phyloP scores from a whole-genome alignment of 2,113 vertebrate genomes.

The Saccopteryx bilineata region DNA sequence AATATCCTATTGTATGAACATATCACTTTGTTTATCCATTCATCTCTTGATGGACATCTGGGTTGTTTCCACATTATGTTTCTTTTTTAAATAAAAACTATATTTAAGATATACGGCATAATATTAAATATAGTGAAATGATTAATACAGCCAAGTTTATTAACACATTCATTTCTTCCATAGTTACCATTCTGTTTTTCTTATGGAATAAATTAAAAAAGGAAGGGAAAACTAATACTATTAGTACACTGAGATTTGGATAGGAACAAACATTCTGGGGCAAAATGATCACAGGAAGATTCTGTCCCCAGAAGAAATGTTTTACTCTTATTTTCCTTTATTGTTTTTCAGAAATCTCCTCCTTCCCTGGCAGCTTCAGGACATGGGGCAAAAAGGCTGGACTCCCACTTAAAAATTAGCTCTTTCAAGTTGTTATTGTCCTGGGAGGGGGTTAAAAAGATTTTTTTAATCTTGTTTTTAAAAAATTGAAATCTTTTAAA shows the following conservation, averaged over 20 bases:
- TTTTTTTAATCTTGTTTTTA: background rate
- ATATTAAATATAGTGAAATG: background rate
- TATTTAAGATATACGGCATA: background rate
- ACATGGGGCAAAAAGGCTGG: background rate
- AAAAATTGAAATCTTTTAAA: constrained; percentile 43
- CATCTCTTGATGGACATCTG: background rate
- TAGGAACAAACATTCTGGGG: background rate
- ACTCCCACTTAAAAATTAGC: background rate
- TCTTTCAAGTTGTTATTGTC: background rate
- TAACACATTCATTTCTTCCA: background rate
- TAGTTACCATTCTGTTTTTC: background rate
- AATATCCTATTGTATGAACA: background rate
- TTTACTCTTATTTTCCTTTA: background rate
- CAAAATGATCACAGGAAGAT: background rate
- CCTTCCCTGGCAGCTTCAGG: background rate
- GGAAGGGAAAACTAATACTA: background rate
- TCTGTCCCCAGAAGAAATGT: background rate
- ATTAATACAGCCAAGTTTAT: background rate
- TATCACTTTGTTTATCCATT: background rate
- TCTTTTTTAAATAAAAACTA: background rate
- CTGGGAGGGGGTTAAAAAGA: background rate
- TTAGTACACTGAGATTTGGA: background rate
- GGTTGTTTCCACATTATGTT: background rate
- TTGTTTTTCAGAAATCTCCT: background rate
- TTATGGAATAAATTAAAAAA: background rate